Conservation (phyloP, 2,888 invertebrate genomes). For the Alviniconcha strummeri region DNA sequence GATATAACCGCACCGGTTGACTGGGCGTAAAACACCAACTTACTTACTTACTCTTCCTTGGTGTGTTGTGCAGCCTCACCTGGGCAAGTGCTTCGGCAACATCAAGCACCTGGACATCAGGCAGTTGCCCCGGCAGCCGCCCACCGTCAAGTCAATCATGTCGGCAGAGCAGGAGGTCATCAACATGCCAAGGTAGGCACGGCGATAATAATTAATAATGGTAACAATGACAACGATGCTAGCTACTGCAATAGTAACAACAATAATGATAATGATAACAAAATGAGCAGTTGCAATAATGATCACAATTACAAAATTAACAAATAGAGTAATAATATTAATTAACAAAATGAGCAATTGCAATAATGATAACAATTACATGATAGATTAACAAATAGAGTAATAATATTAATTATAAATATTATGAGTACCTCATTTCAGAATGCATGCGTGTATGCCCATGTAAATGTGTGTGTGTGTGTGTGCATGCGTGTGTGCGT, state of each 20-base stretch:
- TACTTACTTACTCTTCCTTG: no score
- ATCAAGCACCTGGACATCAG: constrained; percentile 69
- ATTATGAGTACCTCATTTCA: no score
- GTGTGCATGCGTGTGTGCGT: neutral
- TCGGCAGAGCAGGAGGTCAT: constrained; percentile 71
- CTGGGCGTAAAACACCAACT: no score
- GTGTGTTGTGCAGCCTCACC: constrained; percentile 65
- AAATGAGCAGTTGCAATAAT: no score
- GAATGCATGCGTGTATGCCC: neutral
- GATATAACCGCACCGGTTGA: no score
- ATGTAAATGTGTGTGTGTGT: neutral
- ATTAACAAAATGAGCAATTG: no score
- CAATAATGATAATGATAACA: neutral
- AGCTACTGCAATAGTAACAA: neutral
- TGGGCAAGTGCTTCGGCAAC: constrained; percentile 74
- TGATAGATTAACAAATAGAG: neutral
- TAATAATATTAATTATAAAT: no score
- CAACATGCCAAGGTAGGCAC: constrained; percentile 69
- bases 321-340: neutral
- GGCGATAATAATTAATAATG: constrained; percentile 18
- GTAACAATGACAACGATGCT: neutral
- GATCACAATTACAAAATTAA: no score
- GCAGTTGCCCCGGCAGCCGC: constrained; percentile 67
- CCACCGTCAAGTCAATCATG: constrained; percentile 69
- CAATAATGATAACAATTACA: no score